A percentile compares a stretch with the other conserved stretches of the same genome.
Conservation (phyloP, 2,888 invertebrate genomes). For the Cosmia pyralina region DNA sequence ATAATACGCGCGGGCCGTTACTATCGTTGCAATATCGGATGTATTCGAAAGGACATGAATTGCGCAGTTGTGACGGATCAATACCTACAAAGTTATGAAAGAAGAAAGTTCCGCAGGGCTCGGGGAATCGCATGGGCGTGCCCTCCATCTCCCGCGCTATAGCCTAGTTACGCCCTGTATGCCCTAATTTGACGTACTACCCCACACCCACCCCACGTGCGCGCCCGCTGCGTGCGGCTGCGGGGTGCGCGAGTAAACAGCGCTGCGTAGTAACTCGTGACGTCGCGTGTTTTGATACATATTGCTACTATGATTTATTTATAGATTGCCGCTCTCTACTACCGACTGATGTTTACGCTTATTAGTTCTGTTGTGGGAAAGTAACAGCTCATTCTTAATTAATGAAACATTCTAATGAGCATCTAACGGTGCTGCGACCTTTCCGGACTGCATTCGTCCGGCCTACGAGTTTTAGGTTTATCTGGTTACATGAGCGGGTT, state of each 20-base stretch:
- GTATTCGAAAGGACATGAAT: constrained; percentile 84
- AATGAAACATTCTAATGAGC: constrained; percentile 58
- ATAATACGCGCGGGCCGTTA: constrained; percentile 70
- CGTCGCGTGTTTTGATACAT: constrained; percentile 68
- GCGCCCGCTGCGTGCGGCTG: constrained; percentile 59
- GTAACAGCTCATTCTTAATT: constrained; percentile 54
- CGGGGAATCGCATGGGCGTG: constrained; percentile 87
- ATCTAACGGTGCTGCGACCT: constrained; percentile 61
- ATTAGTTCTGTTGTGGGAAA: constrained; percentile 62
- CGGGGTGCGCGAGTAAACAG: constrained; percentile 77
- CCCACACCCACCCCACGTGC: constrained; percentile 73
- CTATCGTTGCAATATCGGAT: constrained; percentile 78
- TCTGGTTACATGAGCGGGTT: constrained; percentile 60
- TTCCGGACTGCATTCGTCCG: constrained; percentile 47
- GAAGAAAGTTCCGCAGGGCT: constrained; percentile 89
- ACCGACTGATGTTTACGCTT: constrained; percentile 50
- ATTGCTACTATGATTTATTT: constrained; percentile 69
- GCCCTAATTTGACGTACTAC: constrained; percentile 88
- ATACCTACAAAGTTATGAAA: constrained; percentile 90
- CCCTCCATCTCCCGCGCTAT: constrained; percentile 86
- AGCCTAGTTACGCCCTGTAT: constrained; percentile 90
- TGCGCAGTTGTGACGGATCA: constrained; percentile 89
- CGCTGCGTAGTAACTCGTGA: constrained; percentile 70
- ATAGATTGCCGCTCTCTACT: constrained; percentile 61
- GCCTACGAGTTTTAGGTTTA: constrained; percentile 55